phyloP scores from a whole-genome alignment of 2,888 invertebrate species.

The Clanis bilineata region DNA sequence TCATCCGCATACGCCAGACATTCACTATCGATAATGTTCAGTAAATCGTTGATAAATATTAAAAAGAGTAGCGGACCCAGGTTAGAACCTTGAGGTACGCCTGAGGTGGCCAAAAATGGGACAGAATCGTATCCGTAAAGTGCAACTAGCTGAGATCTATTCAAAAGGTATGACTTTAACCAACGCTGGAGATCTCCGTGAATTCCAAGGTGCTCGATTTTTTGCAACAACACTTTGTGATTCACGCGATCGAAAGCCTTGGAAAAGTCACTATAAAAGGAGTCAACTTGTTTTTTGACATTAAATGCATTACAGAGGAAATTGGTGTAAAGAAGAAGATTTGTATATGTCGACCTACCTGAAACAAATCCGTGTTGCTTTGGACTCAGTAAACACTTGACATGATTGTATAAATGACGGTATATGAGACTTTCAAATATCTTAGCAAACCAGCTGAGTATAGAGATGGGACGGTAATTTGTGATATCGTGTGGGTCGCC shows the following conservation, averaged over 20 bases:
- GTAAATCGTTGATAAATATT: neutral
- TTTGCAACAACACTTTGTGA: neutral
- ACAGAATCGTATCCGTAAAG: neutral
- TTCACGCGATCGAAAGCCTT: neutral
- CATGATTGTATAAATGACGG: neutral
- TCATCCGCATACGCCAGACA: neutral
- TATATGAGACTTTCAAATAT: neutral
- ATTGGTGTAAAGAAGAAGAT: neutral
- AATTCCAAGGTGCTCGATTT: neutral
- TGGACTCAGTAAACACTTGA: neutral
- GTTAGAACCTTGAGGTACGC: neutral
- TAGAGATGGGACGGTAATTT: too few species aligned
- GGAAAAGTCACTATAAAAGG: neutral
- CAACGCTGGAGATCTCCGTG: neutral
- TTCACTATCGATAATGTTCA: neutral
- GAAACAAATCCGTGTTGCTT: neutral
- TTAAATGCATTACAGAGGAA: neutral
- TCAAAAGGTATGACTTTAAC: neutral
- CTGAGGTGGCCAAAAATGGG: neutral
- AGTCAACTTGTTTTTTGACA: neutral
- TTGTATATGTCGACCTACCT: neutral
- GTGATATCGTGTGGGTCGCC: neutral
- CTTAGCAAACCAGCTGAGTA: neutral
- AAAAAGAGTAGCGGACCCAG: neutral
- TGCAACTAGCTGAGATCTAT: neutral